Percentiles rank a stretch among this genome's conserved stretches.
Evolutionary conservation across 2,888 invertebrate genomes (phyloP).

Genomic region (Ochropleura leucogaster): DNA sequence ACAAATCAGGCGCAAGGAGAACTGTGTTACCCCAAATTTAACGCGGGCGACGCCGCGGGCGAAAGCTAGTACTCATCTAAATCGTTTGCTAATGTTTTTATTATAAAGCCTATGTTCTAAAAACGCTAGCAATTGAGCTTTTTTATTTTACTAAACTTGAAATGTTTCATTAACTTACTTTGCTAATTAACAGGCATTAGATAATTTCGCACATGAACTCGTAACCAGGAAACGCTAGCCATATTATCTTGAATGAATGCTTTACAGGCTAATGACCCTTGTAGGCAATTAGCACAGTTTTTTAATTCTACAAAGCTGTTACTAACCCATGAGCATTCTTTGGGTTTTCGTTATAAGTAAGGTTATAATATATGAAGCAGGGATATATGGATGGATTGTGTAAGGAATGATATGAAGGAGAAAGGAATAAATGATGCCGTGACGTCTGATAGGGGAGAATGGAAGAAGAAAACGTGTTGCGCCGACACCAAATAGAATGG

Average conservation of each 20-base stretch:
- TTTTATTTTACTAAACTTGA: background rate
- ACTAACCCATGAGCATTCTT: background rate
- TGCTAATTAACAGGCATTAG: background rate
- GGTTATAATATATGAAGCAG: background rate
- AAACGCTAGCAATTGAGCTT: background rate
- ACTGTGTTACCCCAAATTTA: no score
- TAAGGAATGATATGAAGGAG: no score
- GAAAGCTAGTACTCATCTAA: no score
- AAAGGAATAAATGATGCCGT: no score
- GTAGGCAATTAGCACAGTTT: conserved; percentile 29
- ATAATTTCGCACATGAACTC: background rate
- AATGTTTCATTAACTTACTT: background rate
- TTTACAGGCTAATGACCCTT: conserved; percentile 33
- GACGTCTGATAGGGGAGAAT: no score
- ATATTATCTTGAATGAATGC: conserved; percentile 24
- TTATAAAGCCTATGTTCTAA: background rate
- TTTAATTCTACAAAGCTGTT: background rate
- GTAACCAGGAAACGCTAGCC: conserved; percentile 19
- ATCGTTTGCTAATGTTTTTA: background rate
- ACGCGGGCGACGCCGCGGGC: no score
- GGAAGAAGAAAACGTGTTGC: no score
- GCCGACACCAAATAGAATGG: no score
- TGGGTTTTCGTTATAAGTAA: background rate
- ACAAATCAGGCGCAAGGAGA: no score
- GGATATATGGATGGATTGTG: no score